Evolutionary conservation across 2,797 vertebrate genomes (phyloP).

Genomic region (Cynodonichthys magdalenae): DNA sequence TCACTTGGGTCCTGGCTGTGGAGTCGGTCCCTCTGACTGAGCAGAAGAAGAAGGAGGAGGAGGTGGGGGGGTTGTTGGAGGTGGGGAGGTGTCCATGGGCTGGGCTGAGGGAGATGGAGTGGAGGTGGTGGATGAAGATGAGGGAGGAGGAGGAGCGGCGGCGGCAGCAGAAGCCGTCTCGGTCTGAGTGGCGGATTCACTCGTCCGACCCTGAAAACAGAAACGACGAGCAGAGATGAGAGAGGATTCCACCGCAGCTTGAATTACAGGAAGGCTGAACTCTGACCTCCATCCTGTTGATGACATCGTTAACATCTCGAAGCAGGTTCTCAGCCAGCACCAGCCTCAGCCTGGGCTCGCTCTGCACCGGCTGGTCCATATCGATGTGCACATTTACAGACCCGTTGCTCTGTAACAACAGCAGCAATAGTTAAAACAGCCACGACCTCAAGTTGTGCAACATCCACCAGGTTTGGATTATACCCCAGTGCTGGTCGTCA

Average conservation of each 20-base stretch:
- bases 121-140: slow-evolving; percentile 74
- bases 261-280: not conserved
- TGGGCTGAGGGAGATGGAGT: slow-evolving; percentile 78
- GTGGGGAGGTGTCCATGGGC: slow-evolving; percentile 81
- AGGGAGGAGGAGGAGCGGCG: slow-evolving; percentile 55
- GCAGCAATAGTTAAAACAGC: slow-evolving; percentile 3
- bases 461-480: slow-evolving; percentile 15
- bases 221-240: not conserved
- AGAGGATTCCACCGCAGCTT: too few species aligned
- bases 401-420: slow-evolving; percentile 79
- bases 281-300: slow-evolving; percentile 88
- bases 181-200: slow-evolving; percentile 68
- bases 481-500: slow-evolving; percentile 85
- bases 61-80: slow-evolving; percentile 74
- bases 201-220: slow-evolving; percentile 63
- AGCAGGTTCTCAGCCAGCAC: slow-evolving; percentile 90
- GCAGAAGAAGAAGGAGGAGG: slow-evolving; percentile 69
- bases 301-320: slow-evolving; percentile 85
- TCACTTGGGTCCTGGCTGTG: slow-evolving; percentile 81
- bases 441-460: not conserved
- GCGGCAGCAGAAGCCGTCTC: slow-evolving; percentile 54
- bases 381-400: slow-evolving; percentile 93
- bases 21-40: slow-evolving; percentile 75
- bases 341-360: slow-evolving; percentile 89
- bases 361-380: slow-evolving; percentile 88